Base-by-base conservation (phyloP, 1,140 invertebrate species). In the Wiebesia pumilae region DNA sequence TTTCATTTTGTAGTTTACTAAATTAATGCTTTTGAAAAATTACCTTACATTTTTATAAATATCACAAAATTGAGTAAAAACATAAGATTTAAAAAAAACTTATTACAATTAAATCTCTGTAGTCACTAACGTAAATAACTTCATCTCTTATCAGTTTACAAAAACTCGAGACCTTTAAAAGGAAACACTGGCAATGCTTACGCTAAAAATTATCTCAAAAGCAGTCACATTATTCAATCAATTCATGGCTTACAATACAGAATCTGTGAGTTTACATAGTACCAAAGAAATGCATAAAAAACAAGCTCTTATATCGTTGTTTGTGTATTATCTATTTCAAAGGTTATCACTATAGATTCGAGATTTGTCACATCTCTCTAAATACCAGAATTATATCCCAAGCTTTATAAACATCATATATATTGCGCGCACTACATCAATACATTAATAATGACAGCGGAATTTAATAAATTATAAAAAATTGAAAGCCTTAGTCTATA, bases 391-490 rank as follows among this genome's bases (percentile, higher is more conserved):
- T 81, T 43, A 43, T 33, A 81, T 81, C n/a, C 62, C 69, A 54
- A 73, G 62, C 4, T 51, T 71, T 10, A 71, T 47, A 43, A 47
- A 40, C 35, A 40, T 21, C 6, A 19, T 81, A 67, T 35, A 47
- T 81, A 67, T 81, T 81, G 80, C 65, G 19, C 27, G 27, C 10
- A 21, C 9, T 79, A 38, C 40, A 19, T 62, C 65, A 81, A 81
- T 81, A 79, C 35, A 54, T 33, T 58, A 7, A 10, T 73, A 19
- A 77, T 27, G 43, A 40, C 35, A 73, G 35, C 21, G 12, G 9
- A 77, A 47, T 69, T 69, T 78, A 51, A 78, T 81, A 3, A 27
- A 67, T 24, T 81, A 58, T 65, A 83, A 83, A 77, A n/a, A 83
- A 73, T 47, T 69, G 21, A 35, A 3, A 33, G 33, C 27, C 16